Conservation (phyloP, 2,888 invertebrate genomes). For the Drosophila engyochracea region DNA sequence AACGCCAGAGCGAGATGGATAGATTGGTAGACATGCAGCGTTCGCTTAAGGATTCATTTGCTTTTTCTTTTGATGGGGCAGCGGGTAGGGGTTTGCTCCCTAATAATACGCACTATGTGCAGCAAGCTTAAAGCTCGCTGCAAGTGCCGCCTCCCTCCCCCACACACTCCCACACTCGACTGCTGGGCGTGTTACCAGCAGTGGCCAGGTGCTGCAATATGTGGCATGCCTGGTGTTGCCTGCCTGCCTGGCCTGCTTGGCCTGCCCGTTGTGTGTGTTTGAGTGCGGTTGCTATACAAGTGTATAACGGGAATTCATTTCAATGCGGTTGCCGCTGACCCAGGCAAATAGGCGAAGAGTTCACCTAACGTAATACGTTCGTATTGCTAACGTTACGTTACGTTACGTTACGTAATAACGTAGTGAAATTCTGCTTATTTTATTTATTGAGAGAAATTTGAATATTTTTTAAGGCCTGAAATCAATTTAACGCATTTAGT, state of each 20-base stretch:
- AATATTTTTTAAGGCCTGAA: not conserved
- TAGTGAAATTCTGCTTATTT: not conserved
- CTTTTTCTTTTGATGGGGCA: not conserved
- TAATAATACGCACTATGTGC: constrained; percentile 1
- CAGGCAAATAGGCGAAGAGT: not conserved
- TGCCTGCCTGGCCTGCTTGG: not conserved
- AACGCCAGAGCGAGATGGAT: not conserved
- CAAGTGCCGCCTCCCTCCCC: not conserved
- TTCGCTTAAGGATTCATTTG: not conserved
- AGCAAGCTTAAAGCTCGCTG: not conserved
- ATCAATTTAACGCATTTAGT: not conserved
- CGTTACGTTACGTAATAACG: not conserved
- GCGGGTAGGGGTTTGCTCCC: not conserved
- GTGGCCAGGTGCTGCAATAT: constrained; percentile 1
- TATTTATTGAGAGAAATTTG: not conserved
- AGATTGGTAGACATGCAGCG: not conserved
- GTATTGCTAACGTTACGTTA: not conserved
- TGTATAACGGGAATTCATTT: not conserved
- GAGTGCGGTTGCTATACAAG: not conserved
- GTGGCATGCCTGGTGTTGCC: not conserved
- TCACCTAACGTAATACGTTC: not conserved
- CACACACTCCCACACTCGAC: not conserved
- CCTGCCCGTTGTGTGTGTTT: not conserved
- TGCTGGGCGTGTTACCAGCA: not conserved
- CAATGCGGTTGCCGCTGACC: not conserved